phyloP scores from a whole-genome alignment of 2,797 vertebrate species.

The Acanthis flammea region DNA sequence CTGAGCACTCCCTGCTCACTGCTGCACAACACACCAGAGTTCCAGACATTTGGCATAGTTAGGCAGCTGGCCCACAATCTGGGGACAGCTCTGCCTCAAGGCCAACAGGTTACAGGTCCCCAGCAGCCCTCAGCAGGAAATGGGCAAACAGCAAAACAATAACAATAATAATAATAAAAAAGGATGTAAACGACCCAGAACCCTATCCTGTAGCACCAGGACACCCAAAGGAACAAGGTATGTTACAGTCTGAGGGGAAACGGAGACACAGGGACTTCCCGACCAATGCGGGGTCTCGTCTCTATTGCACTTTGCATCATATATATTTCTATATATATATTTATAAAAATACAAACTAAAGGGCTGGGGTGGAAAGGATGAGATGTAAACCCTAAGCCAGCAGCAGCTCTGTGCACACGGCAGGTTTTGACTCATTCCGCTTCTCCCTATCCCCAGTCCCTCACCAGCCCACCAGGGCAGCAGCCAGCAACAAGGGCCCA shows the following conservation, averaged over 20 bases:
- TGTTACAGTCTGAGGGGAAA: conserved; percentile 34
- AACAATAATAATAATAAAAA: neutral
- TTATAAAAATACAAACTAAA: conserved; percentile 70
- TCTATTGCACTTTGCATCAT: conserved; percentile 72
- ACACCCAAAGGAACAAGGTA: conserved; percentile 19
- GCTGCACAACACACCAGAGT: neutral
- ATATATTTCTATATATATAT: conserved; percentile 51
- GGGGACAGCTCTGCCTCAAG: neutral
- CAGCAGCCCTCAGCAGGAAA: neutral
- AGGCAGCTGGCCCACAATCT: neutral
- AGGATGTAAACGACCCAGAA: conserved; percentile 28
- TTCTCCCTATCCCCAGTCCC: neutral
- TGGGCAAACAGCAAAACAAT: neutral
- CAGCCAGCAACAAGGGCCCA: neutral
- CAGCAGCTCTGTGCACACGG: neutral
- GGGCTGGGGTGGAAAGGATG: conserved; percentile 13
- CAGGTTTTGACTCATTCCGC: neutral
- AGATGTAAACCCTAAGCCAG: conserved; percentile 35
- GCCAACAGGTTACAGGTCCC: neutral
- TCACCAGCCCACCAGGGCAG: neutral
- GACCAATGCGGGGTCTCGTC: neutral
- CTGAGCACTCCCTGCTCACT: rapidly evolving
- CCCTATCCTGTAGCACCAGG: conserved; percentile 3
- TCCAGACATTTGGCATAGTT: conserved; percentile 40
- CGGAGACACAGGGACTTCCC: conserved; percentile 55